These are phyloP conservation scores for Nasonia giraulti DNA, from an alignment of 1,140 invertebrate species.

Conservation along the genomic window DNA sequence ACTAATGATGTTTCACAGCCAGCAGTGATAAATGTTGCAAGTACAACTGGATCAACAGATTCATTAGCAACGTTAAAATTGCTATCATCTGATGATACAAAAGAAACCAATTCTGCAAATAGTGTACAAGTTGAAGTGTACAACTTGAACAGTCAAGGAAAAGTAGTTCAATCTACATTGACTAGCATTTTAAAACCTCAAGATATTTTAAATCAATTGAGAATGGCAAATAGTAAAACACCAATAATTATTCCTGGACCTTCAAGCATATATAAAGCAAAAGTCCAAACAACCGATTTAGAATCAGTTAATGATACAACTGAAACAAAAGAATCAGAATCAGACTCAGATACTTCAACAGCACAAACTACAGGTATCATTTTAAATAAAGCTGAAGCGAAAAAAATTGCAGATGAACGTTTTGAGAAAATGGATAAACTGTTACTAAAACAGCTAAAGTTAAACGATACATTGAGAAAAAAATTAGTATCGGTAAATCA, in stretches of 20 bases:
- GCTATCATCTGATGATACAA: neutral
- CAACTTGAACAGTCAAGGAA: slow-evolving; percentile 33
- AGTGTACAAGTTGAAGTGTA: slow-evolving; percentile 9
- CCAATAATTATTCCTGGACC: slow-evolving; percentile 37
- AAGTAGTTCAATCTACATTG: slow-evolving; percentile 20
- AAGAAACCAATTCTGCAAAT: neutral
- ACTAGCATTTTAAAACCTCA: slow-evolving; percentile 28
- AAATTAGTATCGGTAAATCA: slow-evolving; percentile 29
- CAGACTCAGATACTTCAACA: neutral
- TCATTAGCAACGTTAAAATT: neutral
- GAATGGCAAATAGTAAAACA: slow-evolving; percentile 28
- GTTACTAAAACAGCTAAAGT: slow-evolving; percentile 40
- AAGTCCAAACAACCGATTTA: neutral
- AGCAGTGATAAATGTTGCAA: neutral
- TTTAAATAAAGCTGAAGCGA: slow-evolving; percentile 37
- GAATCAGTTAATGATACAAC: too few relatives aligned
- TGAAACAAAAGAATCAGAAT: neutral
- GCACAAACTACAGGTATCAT: neutral
- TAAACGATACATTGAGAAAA: slow-evolving; percentile 47
- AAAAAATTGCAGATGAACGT: slow-evolving; percentile 37
- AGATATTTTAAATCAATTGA: slow-evolving; percentile 41
- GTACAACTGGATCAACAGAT: neutral
- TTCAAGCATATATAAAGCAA: slow-evolving; percentile 29
- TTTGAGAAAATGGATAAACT: slow-evolving; percentile 48
- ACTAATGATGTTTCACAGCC: neutral